Evolutionary conservation across 1,140 invertebrate species (phyloP).

Genomic region (Cotesia typhae): DNA sequence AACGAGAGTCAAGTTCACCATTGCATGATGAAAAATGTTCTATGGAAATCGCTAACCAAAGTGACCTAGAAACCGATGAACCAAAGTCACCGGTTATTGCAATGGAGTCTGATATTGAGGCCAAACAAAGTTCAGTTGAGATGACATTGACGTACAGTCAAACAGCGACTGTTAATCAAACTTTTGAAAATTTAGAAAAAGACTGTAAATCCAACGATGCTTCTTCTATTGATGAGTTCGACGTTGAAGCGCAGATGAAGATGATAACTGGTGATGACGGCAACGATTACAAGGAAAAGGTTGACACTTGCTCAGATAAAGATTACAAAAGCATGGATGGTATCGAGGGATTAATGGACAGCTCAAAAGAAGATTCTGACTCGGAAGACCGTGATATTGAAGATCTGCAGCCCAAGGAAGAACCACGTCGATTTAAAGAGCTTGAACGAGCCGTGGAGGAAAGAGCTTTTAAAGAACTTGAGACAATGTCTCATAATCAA

Average conservation of each 20-base stretch:
- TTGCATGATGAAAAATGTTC: constrained; percentile 44
- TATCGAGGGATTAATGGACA: constrained; percentile 62
- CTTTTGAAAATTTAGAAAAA: constrained; percentile 39
- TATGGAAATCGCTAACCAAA: constrained; percentile 59
- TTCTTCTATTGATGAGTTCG: constrained; percentile 59
- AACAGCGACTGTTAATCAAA: constrained; percentile 41
- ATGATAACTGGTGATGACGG: constrained; percentile 62
- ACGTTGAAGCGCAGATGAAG: constrained; percentile 63
- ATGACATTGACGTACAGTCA: constrained; percentile 63
- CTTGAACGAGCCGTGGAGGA: constrained; percentile 28
- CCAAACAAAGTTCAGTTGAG: constrained; percentile 61
- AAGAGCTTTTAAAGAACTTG: constrained; percentile 48
- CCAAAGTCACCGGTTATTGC: constrained; percentile 55
- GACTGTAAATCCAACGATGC: constrained; percentile 42
- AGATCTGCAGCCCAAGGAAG: constrained; percentile 45
- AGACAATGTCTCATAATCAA: constrained; percentile 20
- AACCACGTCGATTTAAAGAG: constrained; percentile 2
- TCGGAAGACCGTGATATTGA: constrained; percentile 55
- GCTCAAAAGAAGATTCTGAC: constrained; percentile 62
- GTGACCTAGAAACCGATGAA: constrained; percentile 54
- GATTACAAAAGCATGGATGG: constrained; percentile 59
- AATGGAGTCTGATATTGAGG: constrained; percentile 59
- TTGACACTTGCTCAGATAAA: constrained; percentile 50
- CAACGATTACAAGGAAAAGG: constrained; percentile 60
- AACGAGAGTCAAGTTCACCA: constrained; percentile 14